phyloP scores from a whole-genome alignment of 2,888 invertebrate genomes.

The Altica lythri region DNA sequence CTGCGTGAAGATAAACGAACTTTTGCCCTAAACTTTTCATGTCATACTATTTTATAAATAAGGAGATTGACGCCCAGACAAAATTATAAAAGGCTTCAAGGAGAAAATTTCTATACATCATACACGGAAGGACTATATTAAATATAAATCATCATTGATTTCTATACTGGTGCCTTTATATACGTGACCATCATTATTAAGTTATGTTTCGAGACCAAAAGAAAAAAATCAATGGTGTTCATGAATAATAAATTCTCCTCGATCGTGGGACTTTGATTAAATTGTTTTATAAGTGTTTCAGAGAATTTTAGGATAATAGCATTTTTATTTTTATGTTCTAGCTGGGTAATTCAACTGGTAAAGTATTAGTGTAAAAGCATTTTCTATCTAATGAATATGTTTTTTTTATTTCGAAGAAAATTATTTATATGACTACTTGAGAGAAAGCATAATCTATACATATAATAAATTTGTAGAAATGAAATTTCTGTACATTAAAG shows the following conservation, averaged over 20 bases:
- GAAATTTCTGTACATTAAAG: no score
- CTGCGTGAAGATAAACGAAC: no score
- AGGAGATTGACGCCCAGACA: not conserved
- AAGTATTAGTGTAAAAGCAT: no score
- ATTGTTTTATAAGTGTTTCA: conserved; percentile 3
- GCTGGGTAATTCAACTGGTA: no score
- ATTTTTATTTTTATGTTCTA: no score
- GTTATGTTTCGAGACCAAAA: conserved; percentile 10
- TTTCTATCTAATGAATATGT: no score
- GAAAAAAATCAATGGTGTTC: conserved; percentile 7
- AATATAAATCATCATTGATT: conserved; percentile 22
- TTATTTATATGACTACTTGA: no score
- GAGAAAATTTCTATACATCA: conserved; percentile 12
- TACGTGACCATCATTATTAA: conserved; percentile 18
- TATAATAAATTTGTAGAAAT: no score
- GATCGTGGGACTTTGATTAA: not conserved
- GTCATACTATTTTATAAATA: not conserved
- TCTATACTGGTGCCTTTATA: conserved; percentile 2
- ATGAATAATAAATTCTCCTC: conserved; percentile 12
- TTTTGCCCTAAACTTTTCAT: no score
- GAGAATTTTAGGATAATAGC: no score
- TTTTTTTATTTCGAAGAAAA: no score
- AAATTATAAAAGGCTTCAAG: not conserved
- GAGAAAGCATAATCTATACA: no score
- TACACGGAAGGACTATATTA: conserved; percentile 16